phyloP scores from a whole-genome alignment of 2,888 invertebrate species.

The Clanis bilineata region DNA sequence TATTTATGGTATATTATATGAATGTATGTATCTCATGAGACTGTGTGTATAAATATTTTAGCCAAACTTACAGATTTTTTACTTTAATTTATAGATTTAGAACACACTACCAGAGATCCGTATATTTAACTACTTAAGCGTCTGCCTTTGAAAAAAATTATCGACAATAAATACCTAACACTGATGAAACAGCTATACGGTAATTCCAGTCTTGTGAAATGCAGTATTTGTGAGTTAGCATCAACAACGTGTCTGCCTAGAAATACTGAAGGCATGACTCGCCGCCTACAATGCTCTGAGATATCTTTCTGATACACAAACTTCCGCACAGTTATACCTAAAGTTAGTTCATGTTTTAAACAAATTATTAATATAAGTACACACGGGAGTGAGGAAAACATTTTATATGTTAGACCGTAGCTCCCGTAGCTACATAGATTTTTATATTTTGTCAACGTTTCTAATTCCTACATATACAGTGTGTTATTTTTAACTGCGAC shows the following conservation, averaged over 20 bases:
- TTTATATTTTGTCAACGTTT: neutral
- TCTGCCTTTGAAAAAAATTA: no score
- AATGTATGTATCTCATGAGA: no score
- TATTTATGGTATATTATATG: no score
- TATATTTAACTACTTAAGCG: no score
- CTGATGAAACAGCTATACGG: conserved; percentile 69
- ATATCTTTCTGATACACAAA: conserved; percentile 60
- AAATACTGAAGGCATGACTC: conserved; percentile 66
- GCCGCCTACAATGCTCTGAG: conserved; percentile 65
- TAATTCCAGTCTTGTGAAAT: conserved; percentile 58
- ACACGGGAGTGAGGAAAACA: neutral
- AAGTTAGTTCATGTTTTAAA: neutral
- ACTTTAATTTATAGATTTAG: no score
- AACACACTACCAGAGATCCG: no score
- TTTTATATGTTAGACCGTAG: neutral
- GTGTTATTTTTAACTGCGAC: no score
- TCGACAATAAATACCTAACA: conserved; percentile 53
- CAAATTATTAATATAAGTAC: neutral
- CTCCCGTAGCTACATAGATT: conserved; percentile 15
- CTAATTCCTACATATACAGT: neutral
- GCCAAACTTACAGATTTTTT: no score
- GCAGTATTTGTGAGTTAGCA: conserved; percentile 58
- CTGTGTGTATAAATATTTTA: no score
- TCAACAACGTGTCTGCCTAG: conserved; percentile 58
- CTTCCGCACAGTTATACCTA: conserved; percentile 17